Percentiles rank a stretch among this genome's conserved stretches.
These are phyloP conservation scores for Helogale parvula DNA, from an alignment of 2,113 vertebrate genomes.

Conservation along the genomic window DNA sequence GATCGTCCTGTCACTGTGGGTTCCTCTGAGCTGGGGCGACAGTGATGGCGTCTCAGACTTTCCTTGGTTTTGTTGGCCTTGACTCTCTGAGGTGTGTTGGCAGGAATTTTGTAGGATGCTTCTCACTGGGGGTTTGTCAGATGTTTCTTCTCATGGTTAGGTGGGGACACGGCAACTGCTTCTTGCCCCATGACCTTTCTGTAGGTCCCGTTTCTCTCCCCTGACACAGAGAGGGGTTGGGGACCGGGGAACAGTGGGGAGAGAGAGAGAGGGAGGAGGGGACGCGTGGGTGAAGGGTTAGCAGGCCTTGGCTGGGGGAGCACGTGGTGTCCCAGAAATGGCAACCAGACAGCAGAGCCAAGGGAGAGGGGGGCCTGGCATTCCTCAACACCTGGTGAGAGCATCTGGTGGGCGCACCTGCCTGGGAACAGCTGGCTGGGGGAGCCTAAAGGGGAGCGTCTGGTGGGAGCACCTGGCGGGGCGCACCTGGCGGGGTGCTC, in stretches of 20 bases:
- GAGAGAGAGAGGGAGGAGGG: background rate
- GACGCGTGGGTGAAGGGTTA: rapidly evolving
- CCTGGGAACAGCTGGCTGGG: background rate
- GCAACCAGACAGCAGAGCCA: background rate
- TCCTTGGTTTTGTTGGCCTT: background rate
- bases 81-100: background rate
- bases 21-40: background rate
- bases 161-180: background rate
- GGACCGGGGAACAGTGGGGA: background rate
- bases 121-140: no score
- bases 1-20: background rate
- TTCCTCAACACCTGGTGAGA: background rate
- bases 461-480: background rate
- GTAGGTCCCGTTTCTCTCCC: background rate
- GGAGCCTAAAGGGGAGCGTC: background rate
- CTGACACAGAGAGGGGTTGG: background rate
- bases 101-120: background rate
- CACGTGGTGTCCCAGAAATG: rapidly evolving
- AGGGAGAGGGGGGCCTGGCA: background rate
- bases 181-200: background rate
- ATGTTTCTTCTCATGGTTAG: background rate
- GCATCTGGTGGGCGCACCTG: background rate
- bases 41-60: background rate
- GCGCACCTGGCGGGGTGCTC: background rate
- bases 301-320: background rate